Percentiles rank a stretch among this genome's conserved stretches.
Conservation (phyloP, 30 jellyfish, hydroid and myxozoan genomes). For the Aurelia coerulea region DNA sequence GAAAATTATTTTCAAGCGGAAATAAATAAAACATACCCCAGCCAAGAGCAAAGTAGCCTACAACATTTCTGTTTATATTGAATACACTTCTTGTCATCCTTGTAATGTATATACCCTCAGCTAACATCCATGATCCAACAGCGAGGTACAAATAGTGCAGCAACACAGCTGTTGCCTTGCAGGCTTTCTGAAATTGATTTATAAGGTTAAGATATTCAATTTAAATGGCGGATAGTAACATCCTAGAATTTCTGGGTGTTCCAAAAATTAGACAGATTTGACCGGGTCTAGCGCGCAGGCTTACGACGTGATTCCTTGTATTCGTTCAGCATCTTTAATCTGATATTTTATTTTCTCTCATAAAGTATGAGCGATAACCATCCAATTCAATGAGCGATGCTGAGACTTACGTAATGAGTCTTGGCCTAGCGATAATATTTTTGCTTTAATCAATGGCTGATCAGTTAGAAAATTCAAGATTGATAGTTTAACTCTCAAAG, state of each 20-base stretch:
- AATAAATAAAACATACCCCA: conserved; percentile 54
- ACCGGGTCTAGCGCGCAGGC: too few species aligned
- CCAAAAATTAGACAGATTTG: not conserved
- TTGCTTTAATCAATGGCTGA: too few species aligned
- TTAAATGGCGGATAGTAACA: not conserved
- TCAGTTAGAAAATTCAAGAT: too few species aligned
- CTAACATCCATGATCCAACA: conserved; percentile 72
- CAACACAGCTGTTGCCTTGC: conserved; percentile 50
- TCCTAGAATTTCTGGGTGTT: not conserved
- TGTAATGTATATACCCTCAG: conserved; percentile 52
- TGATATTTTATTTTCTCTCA: too few species aligned
- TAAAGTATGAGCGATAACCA: too few species aligned
- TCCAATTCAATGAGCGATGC: too few species aligned
- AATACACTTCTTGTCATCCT: conserved; percentile 42
- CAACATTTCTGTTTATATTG: conserved; percentile 13
- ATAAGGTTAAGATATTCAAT: not conserved
- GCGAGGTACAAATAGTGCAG: conserved; percentile 60
- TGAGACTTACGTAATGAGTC: too few species aligned
- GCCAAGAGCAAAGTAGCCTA: conserved; percentile 30
- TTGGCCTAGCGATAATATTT: too few species aligned
- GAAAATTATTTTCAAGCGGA: too few species aligned
- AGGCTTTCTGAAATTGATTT: conserved; percentile 25
- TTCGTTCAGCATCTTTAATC: too few species aligned
- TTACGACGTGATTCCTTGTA: too few species aligned
- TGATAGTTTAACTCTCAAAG: too few species aligned